Evolutionary conservation across 2,888 invertebrate species (phyloP), one percentile per base, ranked within the genome.

Genomic region (Pollenia griseotomentosa): DNA sequence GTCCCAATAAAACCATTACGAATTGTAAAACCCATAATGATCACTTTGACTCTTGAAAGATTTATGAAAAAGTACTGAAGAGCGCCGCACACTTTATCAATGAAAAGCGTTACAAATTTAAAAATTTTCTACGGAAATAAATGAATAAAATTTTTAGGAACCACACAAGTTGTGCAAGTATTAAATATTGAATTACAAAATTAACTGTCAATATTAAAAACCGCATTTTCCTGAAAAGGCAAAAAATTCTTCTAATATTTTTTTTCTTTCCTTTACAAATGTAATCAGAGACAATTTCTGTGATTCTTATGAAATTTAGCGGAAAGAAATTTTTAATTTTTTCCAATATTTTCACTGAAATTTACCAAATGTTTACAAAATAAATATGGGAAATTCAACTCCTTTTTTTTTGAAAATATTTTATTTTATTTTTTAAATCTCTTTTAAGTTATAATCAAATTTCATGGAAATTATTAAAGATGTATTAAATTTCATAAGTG

Each of bases 131-230:
- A 51, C 46, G 48, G 11, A 61, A 61, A 68, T 14, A 66, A 57
- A 40, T 12, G 9, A 33, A 55, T 44, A 14, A 12, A 19, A 42
- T 44, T 44, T 23, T 33, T 33, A 33, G 33, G 19, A 70, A n/a
- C 85, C 85, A 81, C 85, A 85, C 86, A 86, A 83, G 78, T 86
- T 83, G 86, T 66, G 53, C 40, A 12, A 57, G 8, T 44, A 42
- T 70, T n/a, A 42, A 61, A 74, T 74, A 85, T 81, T 77, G 44
- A 55, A 77, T 81, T 77, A 51, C 68, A 55, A 40, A 33, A 74
- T 33, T 33, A 63, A 63, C 74, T 53, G 48, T 66, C 63, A 70
- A 63, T 66, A 51, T 71, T 14, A 9, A 10, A 66, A 48, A 73
- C 44, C 11, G 44, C 14, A 57, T 59, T 16, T 63, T 33, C 1